Percentiles rank a stretch among this genome's conserved stretches.
phyloP scores from a whole-genome alignment of 2,888 invertebrate species.

The Hybos culiciformis region DNA sequence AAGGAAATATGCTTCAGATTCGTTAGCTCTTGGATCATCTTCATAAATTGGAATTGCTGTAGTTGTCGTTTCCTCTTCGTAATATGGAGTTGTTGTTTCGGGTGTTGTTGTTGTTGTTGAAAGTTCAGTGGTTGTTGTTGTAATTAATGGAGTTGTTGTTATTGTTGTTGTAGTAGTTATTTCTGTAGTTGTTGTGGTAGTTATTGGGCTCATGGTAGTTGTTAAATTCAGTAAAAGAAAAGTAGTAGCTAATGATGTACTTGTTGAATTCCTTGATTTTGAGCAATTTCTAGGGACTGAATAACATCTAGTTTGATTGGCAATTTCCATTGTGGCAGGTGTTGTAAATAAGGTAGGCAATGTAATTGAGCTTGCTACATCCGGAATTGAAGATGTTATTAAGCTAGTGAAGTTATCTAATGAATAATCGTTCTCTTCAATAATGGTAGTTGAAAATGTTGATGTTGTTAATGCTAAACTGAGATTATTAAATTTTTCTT shows the following conservation, averaged over 20 bases:
- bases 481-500: constrained; percentile 20
- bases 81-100: constrained; percentile 17
- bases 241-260: constrained; percentile 28
- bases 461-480: constrained; percentile 1
- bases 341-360: constrained; percentile 4
- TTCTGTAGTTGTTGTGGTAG: constrained; percentile 6
- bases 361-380: not conserved
- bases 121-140: constrained; percentile 26
- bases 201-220: constrained; percentile 21
- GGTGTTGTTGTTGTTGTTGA: constrained; percentile 16
- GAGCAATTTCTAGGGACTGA: constrained; percentile 29
- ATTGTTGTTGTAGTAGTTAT: constrained; percentile 14
- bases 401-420: too few species aligned
- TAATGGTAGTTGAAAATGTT: not conserved
- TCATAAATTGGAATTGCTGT: constrained; percentile 10
- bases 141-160: constrained; percentile 16
- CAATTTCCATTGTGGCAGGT: not conserved
- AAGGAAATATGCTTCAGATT: constrained; percentile 23
- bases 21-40: constrained; percentile 18
- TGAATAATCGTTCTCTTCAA: not conserved
- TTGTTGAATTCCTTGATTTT: constrained; percentile 20
- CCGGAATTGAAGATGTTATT: not conserved
- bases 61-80: constrained; percentile 20
- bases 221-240: constrained; percentile 32
- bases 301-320: constrained; percentile 25